Evolutionary conservation across 2,113 vertebrate species (phyloP), one percentile per base, ranked within the genome.

Genomic region (Puntigrus tetrazona): DNA sequence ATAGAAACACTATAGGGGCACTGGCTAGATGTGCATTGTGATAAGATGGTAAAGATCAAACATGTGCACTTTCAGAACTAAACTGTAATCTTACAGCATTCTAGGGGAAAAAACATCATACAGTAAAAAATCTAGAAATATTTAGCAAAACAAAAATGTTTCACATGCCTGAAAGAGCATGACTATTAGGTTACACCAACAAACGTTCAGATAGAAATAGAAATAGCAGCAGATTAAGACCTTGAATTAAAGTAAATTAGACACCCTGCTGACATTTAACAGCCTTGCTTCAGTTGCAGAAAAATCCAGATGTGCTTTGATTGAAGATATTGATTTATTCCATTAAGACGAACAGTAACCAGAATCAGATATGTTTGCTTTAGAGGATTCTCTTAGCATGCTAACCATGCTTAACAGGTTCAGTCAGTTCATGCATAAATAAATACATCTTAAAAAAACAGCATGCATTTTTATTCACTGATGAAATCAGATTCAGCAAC

Each of bases 291-390:
- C 73, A 67, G 82, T 84, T 83, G 36, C 67, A 59, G 72, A 65
- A 43, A 4, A 84, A 89, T 83, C 75, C 43, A 85, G 86, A 89
- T 90, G 29, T 11, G 31, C 87, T 88, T 88, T 8, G 84, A 89
- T 78, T 59, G 57, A 57, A 81, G 86, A 70, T 86, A 91, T 92
- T 85, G 91, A 93, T 90, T 57, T 41, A 78, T 61, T 80, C 89
- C 77, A 85, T 92, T 89, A 91, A 88, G 78, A 70, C 75, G 77
- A 84, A 85, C 82, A 84, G 81, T 88, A 92, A 92, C 89, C 88
- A 87, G 69, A 83, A 41, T 52, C 14, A 61, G 65, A 78, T 82
- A 86, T 88, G 87, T 90, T 85, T 87, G 57, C 50, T 84, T 74
- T 72, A 31, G 69, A 86, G 85, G 67, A 86, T 47, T 85, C 85